Base-by-base conservation (phyloP, 1,140 invertebrate genomes). In the Heliothis subflexa region DNA sequence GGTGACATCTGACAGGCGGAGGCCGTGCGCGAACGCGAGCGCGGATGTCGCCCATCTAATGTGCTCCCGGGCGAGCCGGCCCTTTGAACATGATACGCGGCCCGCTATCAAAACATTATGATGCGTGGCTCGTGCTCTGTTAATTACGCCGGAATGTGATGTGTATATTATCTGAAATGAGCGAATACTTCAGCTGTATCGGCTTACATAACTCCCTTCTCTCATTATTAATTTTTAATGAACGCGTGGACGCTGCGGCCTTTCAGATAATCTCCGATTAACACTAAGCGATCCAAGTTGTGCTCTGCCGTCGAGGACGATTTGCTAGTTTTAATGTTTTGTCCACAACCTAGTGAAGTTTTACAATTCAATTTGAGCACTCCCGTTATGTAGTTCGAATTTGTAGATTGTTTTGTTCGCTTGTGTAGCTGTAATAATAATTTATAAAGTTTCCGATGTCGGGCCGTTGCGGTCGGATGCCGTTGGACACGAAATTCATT, bases 401-500 rank as follows among this genome's bases (percentile, higher is more conserved):
- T 85, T 85, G 85, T 80, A 80, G 84, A 82, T 85, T 88, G 86
- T 88, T 85, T 86, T 86, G 84, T 84, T 88, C 86, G 79, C 75
- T 86, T 62, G 77, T 82, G 61, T 77, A 68, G 81, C 74, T 79
- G 79, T 84, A 83, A 88, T 89, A 88, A 88, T 89, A 88, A 90
- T 88, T 88, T 87, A 85, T 85, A 85, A 90, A 88, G 86, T 89
- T 84, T 86, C 74, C 80, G 81, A 85, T 89, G 89, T 85, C 83
- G 82, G 61, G 49, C 71, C 78, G 81, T 77, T 80, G 84, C 81
- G 81, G 83, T 76, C 80, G 84, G 80, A 76, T 76, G 83, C 84
- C 82, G 83, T 81, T 78, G 81, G 88, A 84, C 86, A 81, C 83
- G 76, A 84, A 89, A 90, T 92, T 89, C 86, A 92, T 91, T 92